Base-by-base conservation (phyloP, 1,140 invertebrate species). In the Drosophila lacertosa region DNA sequence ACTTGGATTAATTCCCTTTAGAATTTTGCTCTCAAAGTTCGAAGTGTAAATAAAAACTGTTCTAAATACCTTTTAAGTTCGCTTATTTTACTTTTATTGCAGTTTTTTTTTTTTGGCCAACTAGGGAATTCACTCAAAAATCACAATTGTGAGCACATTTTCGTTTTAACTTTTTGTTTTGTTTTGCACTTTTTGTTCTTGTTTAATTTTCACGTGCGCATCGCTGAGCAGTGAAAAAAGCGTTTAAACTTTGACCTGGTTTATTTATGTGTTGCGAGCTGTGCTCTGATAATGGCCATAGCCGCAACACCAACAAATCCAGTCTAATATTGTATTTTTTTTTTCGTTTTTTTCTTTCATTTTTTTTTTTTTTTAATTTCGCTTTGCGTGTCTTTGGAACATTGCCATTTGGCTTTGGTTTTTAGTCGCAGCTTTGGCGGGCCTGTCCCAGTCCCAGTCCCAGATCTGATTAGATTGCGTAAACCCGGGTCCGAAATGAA, bases 401-500 rank as follows among this genome's bases (percentile, higher is more conserved):
- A 73, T 76, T 51, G 62, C 11, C 73, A 72, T 42, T 76, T 60
- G 45, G 59, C 44, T 54, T 66, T 64, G 20, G 10, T 40, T 26
- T 44, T 55, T 11, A 55, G 18, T 4, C 42, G 15, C 32, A 40
- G 39, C 26, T 33, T 48, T 15, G 20, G 20, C 22, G 44, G 33
- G 2, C 10, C 44, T 7, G 26, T 47, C 16, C 44, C 20, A 33
- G 26, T 47, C 16, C 44, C 20, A 33, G 40, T 39, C 32, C 42
- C 42, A 18, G n/a, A 50, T 22, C 26, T 51, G 75, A 75, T 77
- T 66, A 77, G 67, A 75, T 77, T 71, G 59, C 48, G 55, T 54
- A 42, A 59, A 59, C 26, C 47, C 33, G 33, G 39, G n/a, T n/a
- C 32, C 29, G 39, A 59, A 63, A 47, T 55, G 47, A 51, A 69